Base-by-base conservation (phyloP, 2,797 vertebrate genomes). In the Esox masquinongy region DNA sequence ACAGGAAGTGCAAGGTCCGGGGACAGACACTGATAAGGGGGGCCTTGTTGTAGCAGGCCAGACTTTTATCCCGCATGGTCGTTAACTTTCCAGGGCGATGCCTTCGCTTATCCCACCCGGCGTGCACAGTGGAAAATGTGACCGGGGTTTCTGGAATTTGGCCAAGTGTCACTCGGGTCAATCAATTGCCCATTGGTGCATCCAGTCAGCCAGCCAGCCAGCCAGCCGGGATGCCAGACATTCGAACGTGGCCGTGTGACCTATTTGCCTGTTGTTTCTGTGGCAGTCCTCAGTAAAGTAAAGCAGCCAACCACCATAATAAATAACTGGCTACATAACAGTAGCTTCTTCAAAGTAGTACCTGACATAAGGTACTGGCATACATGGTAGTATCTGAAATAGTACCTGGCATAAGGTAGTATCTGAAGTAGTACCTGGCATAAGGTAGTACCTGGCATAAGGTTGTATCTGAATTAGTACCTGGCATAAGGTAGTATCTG, bases 81-180 rank as follows among this genome's bases (percentile, higher is more conserved):
- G 82, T 89, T 90, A 86, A 73, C 82, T 88, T 88, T 92, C 74
- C 80, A 74, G 77, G 80, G 69, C 72, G 74, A 68, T 78, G 80
- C 64, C 79, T 78, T 67, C 24, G 67, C 80, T 76, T 47, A 68
- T 39, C 36, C 36, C 4, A 0, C 80, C 77, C 71, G 51, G 77
- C 75, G n/a, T 78, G 59, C 77, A 2, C 50, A 79, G 79, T 88
- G 89, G 91, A 91, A 92, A 92, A 89, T 59, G 39, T 85, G 83
- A 89, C 68, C 47, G 22, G 70, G 59, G 17, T 43, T 36, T 71
- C 78, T 83, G 84, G 51, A 59, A n/a, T 19, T 4, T 1, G 47
- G 71, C 75, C 68, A 63, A 71, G 74, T 78, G 76, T 64, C 16
- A 4, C 75, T 79, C 64, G 0, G 64, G 81, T 85, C 74, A 70